phyloP scores from a whole-genome alignment of 2,113 vertebrate species.

The Leucopternis melanops region DNA sequence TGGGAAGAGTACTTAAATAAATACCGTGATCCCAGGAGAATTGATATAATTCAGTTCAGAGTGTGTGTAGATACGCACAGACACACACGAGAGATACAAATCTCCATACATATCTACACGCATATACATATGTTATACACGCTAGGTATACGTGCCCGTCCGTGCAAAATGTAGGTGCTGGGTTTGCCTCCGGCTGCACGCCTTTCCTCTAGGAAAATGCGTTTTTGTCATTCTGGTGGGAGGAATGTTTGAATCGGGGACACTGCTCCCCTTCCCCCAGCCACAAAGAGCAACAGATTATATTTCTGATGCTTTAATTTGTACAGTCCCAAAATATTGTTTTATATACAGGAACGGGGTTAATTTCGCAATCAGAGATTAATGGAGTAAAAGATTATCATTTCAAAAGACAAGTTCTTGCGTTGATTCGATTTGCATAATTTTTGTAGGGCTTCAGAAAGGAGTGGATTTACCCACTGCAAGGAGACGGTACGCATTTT shows the following conservation, averaged over 20 bases:
- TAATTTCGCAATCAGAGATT: slow-evolving; percentile 43
- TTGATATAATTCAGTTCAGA: background rate
- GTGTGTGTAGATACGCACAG: background rate
- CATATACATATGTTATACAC: background rate
- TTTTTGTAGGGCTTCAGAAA: slow-evolving; percentile 34
- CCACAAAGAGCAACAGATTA: background rate
- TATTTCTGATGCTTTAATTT: background rate
- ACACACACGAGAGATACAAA: background rate
- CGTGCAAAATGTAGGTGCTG: background rate
- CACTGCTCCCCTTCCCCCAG: background rate
- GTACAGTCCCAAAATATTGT: background rate
- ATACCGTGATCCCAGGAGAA: background rate
- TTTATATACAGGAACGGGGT: background rate
- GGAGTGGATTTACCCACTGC: slow-evolving; percentile 16
- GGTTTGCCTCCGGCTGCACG: background rate
- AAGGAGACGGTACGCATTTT: slow-evolving; percentile 17
- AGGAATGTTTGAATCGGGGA: background rate
- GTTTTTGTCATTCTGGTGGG: background rate
- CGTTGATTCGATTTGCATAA: slow-evolving; percentile 55
- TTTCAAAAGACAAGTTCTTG: slow-evolving; percentile 61
- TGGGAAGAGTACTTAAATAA: slow-evolving; percentile 34
- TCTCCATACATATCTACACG: background rate
- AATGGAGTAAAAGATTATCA: slow-evolving; percentile 39
- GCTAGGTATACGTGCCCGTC: background rate
- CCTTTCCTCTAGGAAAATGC: background rate